Conservation (phyloP, 2,888 invertebrate species). For the Melieria picta region DNA sequence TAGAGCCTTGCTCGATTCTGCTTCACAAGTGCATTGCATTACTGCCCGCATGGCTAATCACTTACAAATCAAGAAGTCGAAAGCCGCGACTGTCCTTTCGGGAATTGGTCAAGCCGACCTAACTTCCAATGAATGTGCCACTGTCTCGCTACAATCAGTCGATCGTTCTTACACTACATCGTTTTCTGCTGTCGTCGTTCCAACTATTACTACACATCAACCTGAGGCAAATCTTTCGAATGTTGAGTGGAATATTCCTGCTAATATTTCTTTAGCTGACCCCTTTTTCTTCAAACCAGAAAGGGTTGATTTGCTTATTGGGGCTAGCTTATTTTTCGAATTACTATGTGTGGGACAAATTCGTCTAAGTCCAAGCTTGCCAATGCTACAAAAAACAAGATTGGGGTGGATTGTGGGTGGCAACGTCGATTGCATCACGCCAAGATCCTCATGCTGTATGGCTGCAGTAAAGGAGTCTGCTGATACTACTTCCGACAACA, state of each 20-base stretch:
- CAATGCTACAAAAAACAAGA: slow-evolving; percentile 22
- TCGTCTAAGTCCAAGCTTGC: not conserved
- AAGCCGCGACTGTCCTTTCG: slow-evolving; percentile 11
- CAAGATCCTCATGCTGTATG: not conserved
- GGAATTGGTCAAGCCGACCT: slow-evolving; percentile 28
- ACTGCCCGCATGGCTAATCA: slow-evolving; percentile 20
- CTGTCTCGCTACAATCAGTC: slow-evolving; percentile 8
- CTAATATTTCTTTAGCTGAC: slow-evolving; percentile 27
- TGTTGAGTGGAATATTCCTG: slow-evolving; percentile 18
- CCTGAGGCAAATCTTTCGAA: slow-evolving; percentile 35
- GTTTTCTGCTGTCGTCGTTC: slow-evolving; percentile 37
- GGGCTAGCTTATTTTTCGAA: slow-evolving; percentile 18
- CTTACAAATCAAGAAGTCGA: slow-evolving; percentile 20
- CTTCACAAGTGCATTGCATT: slow-evolving; percentile 27
- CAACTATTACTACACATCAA: slow-evolving; percentile 41
- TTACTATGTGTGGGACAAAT: slow-evolving; percentile 21
- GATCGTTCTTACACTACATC: not conserved
- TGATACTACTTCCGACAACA: not conserved
- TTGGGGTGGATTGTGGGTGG: slow-evolving; percentile 26
- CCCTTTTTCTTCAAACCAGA: slow-evolving; percentile 15
- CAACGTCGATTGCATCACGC: not conserved
- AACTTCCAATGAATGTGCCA: not conserved
- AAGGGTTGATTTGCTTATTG: slow-evolving; percentile 15
- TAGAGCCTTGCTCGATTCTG: slow-evolving; percentile 33
- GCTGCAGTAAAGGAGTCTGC: not conserved